Base-by-base conservation (phyloP, 2,797 vertebrate genomes). In the Schizothorax lantsangensis region DNA sequence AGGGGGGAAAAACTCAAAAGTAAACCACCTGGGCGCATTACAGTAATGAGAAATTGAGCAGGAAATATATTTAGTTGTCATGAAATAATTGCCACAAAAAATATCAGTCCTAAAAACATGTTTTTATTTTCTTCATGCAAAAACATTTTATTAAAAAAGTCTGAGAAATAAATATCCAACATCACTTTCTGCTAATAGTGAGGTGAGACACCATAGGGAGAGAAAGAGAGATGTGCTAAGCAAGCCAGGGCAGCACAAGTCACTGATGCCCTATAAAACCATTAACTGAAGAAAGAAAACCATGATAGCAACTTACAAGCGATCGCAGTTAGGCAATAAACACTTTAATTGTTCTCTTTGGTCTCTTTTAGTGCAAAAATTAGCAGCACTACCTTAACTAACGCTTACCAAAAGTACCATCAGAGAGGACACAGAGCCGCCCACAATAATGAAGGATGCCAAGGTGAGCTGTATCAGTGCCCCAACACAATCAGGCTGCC, bases 221-320 rank as follows among this genome's bases (percentile, higher is more conserved):
- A 72, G 64, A 84, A 54, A 79, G 23, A 75, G 69, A 54, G 40
- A 43, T 71, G 64, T 30, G 73, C 54, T 82, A 52, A 75, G 40
- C 78, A 33, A 83, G 10, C 80, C 66, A 62, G 47, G 57, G 45
- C 47, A 77, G 23, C 80, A 59, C 19, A 69, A 47, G 17, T 84
- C 86, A 62, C 81, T 21, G 38, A 62, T 79, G 79, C 54, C 78
- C 66, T 73, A 43, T 77, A 74, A 87, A 88, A 86, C 59, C 87
- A 83, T 82, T 78, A 74, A 72, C 66, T 26, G 72, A 66, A 80
- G 79, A 15, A 49, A 72, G 54, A 68, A 79, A 47, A 2, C 7
- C 57, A 45, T 64, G 59, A 49, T 73, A 79, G 84, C 88, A 84
- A 64, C 86, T 69, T 84, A 72, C 79, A 89, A 85, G 89, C 85